Evolutionary conservation across 2,113 vertebrate genomes (phyloP).

Genomic region (Promerops cafer): DNA sequence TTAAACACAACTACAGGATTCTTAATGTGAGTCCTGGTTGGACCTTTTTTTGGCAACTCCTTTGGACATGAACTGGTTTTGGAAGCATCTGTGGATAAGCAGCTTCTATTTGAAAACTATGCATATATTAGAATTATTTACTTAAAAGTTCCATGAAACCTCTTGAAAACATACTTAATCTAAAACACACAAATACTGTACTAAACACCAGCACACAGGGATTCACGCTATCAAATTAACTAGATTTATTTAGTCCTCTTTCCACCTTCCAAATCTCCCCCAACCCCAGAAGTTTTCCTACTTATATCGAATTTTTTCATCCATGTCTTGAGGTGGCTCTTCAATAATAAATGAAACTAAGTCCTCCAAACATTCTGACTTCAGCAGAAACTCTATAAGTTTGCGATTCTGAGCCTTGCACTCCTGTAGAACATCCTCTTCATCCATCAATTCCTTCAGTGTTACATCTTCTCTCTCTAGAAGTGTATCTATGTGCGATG

Average conservation of each 20-base stretch:
- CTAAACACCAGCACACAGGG: background rate
- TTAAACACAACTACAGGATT: background rate
- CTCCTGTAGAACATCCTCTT: constrained; percentile 97
- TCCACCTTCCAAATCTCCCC: background rate
- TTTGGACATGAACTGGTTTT: background rate
- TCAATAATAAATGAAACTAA: constrained; percentile 94
- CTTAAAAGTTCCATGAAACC: background rate
- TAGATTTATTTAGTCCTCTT: background rate
- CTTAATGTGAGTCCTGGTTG: background rate
- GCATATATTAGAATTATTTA: background rate
- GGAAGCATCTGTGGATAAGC: background rate
- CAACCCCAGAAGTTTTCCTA: constrained; percentile 58
- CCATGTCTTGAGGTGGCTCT: constrained; percentile 91
- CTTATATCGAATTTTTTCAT: constrained; percentile 98
- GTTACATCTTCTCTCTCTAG: constrained; percentile 98
- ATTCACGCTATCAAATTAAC: background rate
- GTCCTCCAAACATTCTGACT: constrained; percentile 94
- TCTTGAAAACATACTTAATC: background rate
- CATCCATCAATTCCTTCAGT: constrained; percentile 94
- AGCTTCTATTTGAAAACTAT: background rate
- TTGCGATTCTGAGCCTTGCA: constrained; percentile 99
- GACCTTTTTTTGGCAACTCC: background rate
- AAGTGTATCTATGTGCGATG: constrained; percentile 97
- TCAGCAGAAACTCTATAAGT: constrained; percentile 93
- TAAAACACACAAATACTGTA: background rate